These are phyloP conservation scores for Torymus tubicola DNA, from an alignment of 2,888 invertebrate species.

Conservation along the genomic window DNA sequence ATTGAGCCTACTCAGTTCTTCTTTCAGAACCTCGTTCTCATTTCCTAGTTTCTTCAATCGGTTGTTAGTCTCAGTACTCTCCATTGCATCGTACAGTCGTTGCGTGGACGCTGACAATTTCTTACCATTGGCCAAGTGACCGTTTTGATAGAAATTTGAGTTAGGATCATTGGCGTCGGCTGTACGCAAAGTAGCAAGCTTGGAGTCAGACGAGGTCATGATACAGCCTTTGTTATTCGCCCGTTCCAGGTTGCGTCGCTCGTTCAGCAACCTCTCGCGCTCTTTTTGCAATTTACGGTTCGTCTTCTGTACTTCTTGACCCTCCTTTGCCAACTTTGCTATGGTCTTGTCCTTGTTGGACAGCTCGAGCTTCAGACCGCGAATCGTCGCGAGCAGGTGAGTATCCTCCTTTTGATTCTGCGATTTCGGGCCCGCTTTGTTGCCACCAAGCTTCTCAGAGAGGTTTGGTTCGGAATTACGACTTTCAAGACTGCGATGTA, in stretches of 20 bases:
- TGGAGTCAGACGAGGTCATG: constrained; percentile 65
- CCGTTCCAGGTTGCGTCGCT: constrained; percentile 68
- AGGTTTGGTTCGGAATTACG: constrained; percentile 64
- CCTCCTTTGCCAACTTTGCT: constrained; percentile 84
- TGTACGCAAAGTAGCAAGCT: constrained; percentile 71
- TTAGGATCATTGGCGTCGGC: constrained; percentile 73
- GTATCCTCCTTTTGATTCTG: constrained; percentile 83
- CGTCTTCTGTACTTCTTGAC: constrained; percentile 86
- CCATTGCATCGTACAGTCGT: constrained; percentile 73
- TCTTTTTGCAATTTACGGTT: constrained; percentile 87
- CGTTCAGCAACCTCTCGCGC: constrained; percentile 79
- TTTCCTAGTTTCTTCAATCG: constrained; percentile 78
- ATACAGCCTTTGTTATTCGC: constrained; percentile 60
- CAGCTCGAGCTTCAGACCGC: constrained; percentile 86
- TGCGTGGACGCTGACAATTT: constrained; percentile 68
- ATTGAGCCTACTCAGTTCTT: constrained; percentile 85
- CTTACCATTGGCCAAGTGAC: constrained; percentile 66
- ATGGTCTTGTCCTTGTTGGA: constrained; percentile 86
- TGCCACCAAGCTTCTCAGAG: constrained; percentile 64
- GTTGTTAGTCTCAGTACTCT: constrained; percentile 75
- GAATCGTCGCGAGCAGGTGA: constrained; percentile 87
- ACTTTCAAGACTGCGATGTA: constrained; percentile 62
- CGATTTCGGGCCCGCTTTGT: constrained; percentile 65
- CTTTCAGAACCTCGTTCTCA: constrained; percentile 79
- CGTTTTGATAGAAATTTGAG: constrained; percentile 72